A percentile compares a stretch with the other conserved stretches of the same genome.
Evolutionary conservation across 2,797 vertebrate genomes (phyloP).

Genomic region (Mionectes olivaceus): DNA sequence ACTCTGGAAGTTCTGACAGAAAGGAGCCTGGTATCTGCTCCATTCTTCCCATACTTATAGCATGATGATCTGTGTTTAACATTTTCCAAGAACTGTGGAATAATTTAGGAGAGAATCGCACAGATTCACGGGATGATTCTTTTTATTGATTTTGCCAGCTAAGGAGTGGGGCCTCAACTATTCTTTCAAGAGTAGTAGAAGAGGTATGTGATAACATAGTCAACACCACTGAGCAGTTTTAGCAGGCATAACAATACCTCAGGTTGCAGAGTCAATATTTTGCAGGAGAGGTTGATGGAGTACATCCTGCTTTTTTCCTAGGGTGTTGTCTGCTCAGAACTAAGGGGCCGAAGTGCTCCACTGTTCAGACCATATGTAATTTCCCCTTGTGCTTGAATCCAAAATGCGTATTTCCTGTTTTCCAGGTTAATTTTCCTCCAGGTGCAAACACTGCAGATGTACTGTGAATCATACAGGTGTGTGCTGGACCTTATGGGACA

Average conservation of each 20-base stretch:
- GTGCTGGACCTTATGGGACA: not conserved
- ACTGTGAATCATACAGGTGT: not conserved
- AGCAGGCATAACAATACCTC: not conserved
- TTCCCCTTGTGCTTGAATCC: not conserved
- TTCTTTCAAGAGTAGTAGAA: not conserved
- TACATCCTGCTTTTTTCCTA: not conserved
- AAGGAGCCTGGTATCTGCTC: not conserved
- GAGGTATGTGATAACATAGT: not conserved
- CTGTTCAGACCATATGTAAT: not conserved
- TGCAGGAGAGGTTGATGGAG: not conserved
- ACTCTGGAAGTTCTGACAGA: not conserved
- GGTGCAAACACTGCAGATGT: not conserved
- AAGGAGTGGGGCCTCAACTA: not conserved
- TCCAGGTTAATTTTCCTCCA: not conserved
- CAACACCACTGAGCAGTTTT: not conserved
- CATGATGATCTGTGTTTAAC: not conserved
- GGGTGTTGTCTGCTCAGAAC: not conserved
- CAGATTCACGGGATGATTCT: not conserved
- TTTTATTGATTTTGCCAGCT: not conserved
- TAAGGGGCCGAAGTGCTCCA: not conserved
- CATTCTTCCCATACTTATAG: not conserved
- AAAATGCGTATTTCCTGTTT: not conserved
- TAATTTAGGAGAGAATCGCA: not conserved
- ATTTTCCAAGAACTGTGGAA: not conserved
- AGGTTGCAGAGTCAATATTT: not conserved